Conservation (phyloP, 2,113 vertebrate genomes). For the Dasyornis broadbenti region DNA sequence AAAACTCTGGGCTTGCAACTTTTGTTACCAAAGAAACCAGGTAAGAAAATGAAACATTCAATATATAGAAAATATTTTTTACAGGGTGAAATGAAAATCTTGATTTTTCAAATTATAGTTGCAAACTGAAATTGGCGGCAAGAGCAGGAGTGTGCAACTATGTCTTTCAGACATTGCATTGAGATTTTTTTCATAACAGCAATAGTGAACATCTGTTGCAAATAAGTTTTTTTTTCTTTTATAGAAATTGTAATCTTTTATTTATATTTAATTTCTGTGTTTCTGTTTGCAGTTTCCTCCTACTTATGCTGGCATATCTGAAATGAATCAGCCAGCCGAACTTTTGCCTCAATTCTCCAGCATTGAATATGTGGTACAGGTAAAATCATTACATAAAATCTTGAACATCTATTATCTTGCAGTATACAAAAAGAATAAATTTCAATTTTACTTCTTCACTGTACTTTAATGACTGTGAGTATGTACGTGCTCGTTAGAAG, state of each 20-base stretch:
- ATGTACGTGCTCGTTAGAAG: background rate
- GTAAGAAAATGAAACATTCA: conserved; percentile 65
- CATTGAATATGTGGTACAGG: conserved; percentile 98
- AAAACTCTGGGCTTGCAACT: conserved; percentile 98
- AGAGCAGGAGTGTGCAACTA: background rate
- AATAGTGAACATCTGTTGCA: background rate
- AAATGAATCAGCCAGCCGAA: conserved; percentile 95
- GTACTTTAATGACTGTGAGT: background rate
- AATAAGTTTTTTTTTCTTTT: background rate
- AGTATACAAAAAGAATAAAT: background rate
- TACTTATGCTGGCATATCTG: conserved; percentile 95
- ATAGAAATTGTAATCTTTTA: background rate
- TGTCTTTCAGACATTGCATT: background rate
- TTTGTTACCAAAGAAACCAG: conserved; percentile 99
- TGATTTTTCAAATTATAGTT: background rate
- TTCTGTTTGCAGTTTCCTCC: conserved; percentile 87
- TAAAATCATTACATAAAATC: conserved; percentile 55
- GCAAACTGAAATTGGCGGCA: background rate
- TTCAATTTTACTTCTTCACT: background rate
- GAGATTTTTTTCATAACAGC: background rate
- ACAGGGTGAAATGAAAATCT: background rate
- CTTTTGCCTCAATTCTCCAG: conserved; percentile 97
- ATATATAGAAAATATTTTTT: background rate
- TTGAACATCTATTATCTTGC: background rate
- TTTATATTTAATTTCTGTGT: background rate